Evolutionary conservation across 2,113 vertebrate species (phyloP).

Genomic region (Chamaetylas fuelleborni): DNA sequence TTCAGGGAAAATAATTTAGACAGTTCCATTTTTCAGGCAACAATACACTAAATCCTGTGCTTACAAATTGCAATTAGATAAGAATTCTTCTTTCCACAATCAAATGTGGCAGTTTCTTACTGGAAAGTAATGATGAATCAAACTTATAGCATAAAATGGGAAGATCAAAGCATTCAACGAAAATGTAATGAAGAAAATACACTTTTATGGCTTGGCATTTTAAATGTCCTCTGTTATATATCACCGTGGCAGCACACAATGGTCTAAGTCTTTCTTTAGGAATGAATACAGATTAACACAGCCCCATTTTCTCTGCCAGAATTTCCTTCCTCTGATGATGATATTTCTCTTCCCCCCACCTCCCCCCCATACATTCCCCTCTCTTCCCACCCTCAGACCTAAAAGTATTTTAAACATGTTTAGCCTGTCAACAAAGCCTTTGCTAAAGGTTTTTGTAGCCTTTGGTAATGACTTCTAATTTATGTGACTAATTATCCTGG

Average conservation of each 20-base stretch:
- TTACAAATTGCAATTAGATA: constrained; percentile 79
- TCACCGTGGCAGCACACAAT: constrained; percentile 54
- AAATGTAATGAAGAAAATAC: constrained; percentile 72
- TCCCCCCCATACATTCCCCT: neutral
- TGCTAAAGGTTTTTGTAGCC: constrained; percentile 67
- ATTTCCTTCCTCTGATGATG: constrained; percentile 80
- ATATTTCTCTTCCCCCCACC: constrained; percentile 38
- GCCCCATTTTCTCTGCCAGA: constrained; percentile 79
- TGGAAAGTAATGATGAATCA: constrained; percentile 70
- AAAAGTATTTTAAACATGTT: constrained; percentile 75
- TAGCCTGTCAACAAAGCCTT: constrained; percentile 72
- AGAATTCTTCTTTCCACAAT: constrained; percentile 70
- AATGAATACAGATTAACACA: constrained; percentile 82
- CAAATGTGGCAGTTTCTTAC: constrained; percentile 70
- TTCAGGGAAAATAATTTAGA: constrained; percentile 77
- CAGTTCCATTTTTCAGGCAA: constrained; percentile 75
- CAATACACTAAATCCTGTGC: constrained; percentile 73
- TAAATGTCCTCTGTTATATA: constrained; percentile 63
- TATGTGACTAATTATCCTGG: constrained; percentile 74
- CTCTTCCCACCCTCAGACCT: constrained; percentile 33
- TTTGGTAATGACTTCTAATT: constrained; percentile 78
- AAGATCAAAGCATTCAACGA: constrained; percentile 58
- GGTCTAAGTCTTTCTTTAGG: constrained; percentile 30
- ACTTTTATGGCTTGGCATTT: constrained; percentile 68
- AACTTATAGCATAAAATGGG: constrained; percentile 57